Evolutionary conservation across 2,113 vertebrate species (phyloP).

Genomic region (Archocentrus centrarchus): DNA sequence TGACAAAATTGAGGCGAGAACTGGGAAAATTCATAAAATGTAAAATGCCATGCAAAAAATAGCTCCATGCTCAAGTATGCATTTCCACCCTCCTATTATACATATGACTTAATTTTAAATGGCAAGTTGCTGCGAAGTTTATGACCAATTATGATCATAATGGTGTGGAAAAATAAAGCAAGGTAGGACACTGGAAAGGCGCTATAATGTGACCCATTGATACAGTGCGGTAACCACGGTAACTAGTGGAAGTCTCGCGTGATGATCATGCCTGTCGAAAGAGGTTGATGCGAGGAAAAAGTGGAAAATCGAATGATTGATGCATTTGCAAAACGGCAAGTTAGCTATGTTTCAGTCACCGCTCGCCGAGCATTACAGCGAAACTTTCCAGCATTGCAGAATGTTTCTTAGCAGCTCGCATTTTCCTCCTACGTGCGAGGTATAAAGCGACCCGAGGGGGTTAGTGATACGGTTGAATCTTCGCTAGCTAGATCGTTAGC

Average conservation of each 20-base stretch:
- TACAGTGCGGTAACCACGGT: constrained; percentile 68
- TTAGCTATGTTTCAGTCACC: constrained; percentile 55
- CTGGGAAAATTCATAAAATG: not conserved
- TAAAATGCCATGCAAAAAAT: not conserved
- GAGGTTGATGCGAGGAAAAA: constrained; percentile 67
- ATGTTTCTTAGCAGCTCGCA: constrained; percentile 18
- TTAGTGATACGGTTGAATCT: constrained; percentile 45
- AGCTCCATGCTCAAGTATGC: not conserved
- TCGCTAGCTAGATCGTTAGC: constrained; percentile 58
- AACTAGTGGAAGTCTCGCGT: constrained; percentile 72
- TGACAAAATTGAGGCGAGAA: not conserved
- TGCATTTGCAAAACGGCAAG: constrained; percentile 62
- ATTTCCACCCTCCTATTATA: not conserved
- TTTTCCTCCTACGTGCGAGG: constrained; percentile 12
- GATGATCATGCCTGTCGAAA: constrained; percentile 50
- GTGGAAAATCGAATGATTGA: constrained; percentile 73
- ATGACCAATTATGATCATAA: not conserved
- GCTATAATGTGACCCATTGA: not conserved
- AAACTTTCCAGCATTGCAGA: constrained; percentile 5
- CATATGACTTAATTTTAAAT: not conserved
- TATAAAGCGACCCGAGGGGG: constrained; percentile 26
- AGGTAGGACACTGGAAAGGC: not conserved
- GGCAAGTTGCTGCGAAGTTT: not conserved
- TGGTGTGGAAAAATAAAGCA: not conserved
- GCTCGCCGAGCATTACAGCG: constrained; percentile 12